A percentile compares a stretch with the other conserved stretches of the same genome.
Evolutionary conservation across 2,113 vertebrate genomes (phyloP).

Genomic region (Tyrannus savana): DNA sequence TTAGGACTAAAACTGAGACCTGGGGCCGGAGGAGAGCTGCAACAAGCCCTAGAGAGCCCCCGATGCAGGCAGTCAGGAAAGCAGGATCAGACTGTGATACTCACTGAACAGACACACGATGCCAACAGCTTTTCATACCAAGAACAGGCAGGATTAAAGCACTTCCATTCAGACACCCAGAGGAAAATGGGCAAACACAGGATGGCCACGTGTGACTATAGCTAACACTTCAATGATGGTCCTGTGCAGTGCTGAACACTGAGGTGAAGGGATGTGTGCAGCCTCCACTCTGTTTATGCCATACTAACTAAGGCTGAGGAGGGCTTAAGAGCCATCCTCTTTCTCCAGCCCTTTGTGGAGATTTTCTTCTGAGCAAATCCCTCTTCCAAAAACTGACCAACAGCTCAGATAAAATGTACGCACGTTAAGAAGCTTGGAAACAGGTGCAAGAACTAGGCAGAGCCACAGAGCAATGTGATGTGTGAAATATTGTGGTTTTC

Average conservation of each 20-base stretch:
- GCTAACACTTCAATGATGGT: neutral
- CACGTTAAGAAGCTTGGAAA: neutral
- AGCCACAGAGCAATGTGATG: neutral
- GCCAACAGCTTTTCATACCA: neutral
- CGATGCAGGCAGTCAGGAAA: accelerated
- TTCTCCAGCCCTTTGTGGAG: neutral
- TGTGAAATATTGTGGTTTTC: neutral
- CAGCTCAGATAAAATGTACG: neutral
- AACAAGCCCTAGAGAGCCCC: neutral
- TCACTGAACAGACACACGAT: neutral
- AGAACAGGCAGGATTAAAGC: neutral
- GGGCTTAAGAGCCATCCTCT: neutral
- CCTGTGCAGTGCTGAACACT: neutral
- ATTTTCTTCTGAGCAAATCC: neutral
- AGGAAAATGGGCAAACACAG: neutral
- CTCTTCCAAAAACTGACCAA: neutral
- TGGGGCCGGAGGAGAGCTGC: neutral
- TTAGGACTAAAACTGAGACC: neutral
- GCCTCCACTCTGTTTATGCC: neutral
- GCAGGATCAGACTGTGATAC: neutral
- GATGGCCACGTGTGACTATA: accelerated
- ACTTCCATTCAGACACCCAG: neutral
- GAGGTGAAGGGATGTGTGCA: neutral
- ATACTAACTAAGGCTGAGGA: neutral
- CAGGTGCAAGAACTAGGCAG: neutral